These are phyloP conservation scores for Cryptus viduatorius DNA, from an alignment of 2,888 invertebrate species.

Conservation along the genomic window DNA sequence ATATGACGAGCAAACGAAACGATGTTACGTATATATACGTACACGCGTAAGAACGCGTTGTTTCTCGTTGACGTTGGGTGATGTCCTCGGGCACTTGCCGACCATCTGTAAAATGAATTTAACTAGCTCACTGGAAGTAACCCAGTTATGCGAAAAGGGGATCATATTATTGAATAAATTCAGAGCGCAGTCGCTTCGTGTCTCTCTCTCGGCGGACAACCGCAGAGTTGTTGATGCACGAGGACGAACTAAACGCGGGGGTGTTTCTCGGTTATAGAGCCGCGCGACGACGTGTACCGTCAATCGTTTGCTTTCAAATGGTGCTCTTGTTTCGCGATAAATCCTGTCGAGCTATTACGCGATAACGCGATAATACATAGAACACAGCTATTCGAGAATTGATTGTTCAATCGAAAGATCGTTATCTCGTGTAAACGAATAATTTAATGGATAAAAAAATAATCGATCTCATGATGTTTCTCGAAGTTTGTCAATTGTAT, in stretches of 20 bases:
- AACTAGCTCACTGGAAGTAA: slow-evolving; percentile 76
- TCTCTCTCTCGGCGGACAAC: slow-evolving; percentile 6
- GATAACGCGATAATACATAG: too few species aligned
- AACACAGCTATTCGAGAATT: too few species aligned
- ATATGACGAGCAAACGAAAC: background rate
- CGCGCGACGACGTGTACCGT: slow-evolving; percentile 25
- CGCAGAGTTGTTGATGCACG: slow-evolving; percentile 43
- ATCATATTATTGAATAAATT: slow-evolving; percentile 79
- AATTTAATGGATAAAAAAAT: slow-evolving; percentile 70
- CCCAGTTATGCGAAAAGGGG: slow-evolving; percentile 78
- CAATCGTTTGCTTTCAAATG: background rate
- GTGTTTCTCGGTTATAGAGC: slow-evolving; percentile 16
- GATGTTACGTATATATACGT: background rate
- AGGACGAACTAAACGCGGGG: slow-evolving; percentile 17
- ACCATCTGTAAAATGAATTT: slow-evolving; percentile 72
- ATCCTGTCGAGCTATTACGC: too few species aligned
- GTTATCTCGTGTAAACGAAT: background rate
- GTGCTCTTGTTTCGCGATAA: too few species aligned
- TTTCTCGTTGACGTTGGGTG: background rate
- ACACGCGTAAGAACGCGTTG: background rate
- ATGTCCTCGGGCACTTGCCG: slow-evolving; percentile 54
- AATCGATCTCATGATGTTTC: slow-evolving; percentile 80
- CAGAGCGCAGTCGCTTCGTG: slow-evolving; percentile 79
- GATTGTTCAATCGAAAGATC: too few species aligned
- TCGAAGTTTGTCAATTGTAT: slow-evolving; percentile 81